Evolutionary conservation across 2,888 invertebrate genomes (phyloP).

Genomic region (Aphidius colemani): DNA sequence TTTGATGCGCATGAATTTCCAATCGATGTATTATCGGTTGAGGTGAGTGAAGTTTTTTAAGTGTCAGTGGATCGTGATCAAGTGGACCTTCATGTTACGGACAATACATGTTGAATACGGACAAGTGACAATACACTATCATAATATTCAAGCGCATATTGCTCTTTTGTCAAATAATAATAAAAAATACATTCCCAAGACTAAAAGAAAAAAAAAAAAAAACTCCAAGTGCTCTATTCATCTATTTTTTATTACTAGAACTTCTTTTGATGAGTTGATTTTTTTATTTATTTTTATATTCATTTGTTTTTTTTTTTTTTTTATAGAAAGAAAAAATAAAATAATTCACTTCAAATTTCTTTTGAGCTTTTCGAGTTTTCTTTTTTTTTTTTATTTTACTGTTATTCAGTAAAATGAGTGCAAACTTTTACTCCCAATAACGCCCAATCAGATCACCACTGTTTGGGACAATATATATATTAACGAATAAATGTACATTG

Average conservation of each 20-base stretch:
- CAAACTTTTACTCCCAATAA: slow-evolving; percentile 49
- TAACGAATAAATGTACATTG: not conserved
- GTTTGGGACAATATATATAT: slow-evolving; percentile 47
- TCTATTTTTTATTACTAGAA: no score
- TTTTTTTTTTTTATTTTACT: slow-evolving; percentile 26
- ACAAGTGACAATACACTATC: slow-evolving; percentile 55
- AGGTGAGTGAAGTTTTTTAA: slow-evolving; percentile 46
- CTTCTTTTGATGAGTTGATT: not conserved
- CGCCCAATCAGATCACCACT: slow-evolving; percentile 58
- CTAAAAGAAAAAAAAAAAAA: not conserved
- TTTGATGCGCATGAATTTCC: slow-evolving; percentile 53
- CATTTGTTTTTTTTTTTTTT: slow-evolving; percentile 5
- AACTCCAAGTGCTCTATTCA: not conserved
- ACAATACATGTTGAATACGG: slow-evolving; percentile 53
- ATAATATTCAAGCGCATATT: slow-evolving; percentile 44
- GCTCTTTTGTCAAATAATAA: slow-evolving; percentile 56
- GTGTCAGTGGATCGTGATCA: slow-evolving; percentile 59
- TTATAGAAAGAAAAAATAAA: slow-evolving; percentile 1
- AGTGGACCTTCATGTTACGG: slow-evolving; percentile 59
- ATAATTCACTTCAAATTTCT: slow-evolving; percentile 15
- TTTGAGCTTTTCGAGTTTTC: slow-evolving; percentile 24
- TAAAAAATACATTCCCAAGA: no score
- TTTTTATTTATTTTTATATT: not conserved
- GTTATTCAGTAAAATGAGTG: slow-evolving; percentile 43
- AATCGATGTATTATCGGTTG: slow-evolving; percentile 59